A percentile compares a stretch with the other conserved stretches of the same genome.
Conservation (phyloP, 2,797 vertebrate genomes). For the Coregonus suidteri region DNA sequence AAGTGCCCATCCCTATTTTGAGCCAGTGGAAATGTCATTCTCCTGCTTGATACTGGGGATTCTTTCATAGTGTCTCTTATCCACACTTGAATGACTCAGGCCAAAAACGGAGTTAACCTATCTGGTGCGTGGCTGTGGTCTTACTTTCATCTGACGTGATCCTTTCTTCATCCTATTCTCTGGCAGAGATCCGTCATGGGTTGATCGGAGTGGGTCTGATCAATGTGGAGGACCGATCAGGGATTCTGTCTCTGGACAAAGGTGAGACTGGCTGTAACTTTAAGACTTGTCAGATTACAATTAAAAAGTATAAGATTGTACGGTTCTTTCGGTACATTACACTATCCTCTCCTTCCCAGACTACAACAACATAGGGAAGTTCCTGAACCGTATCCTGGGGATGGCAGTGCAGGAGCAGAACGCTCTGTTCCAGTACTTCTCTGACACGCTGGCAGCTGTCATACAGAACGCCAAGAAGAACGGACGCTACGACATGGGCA, state of each 20-base stretch:
- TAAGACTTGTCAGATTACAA: no score
- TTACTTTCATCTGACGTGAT: background rate
- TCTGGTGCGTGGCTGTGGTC: background rate
- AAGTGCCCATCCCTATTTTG: background rate
- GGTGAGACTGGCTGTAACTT: conserved; percentile 70
- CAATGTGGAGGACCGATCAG: conserved; percentile 91
- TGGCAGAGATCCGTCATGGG: conserved; percentile 89
- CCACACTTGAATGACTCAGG: background rate
- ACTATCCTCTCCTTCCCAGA: conserved; percentile 72
- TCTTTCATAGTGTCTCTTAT: background rate
- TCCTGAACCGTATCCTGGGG: conserved; percentile 95
- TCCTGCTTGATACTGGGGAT: no score
- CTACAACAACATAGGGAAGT: conserved; percentile 99
- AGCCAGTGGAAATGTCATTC: background rate
- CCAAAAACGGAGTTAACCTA: background rate
- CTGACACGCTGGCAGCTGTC: conserved; percentile 91
- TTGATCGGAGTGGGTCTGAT: conserved; percentile 97
- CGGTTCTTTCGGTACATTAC: no score
- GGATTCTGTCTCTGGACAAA: conserved; percentile 91
- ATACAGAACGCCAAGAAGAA: conserved; percentile 98
- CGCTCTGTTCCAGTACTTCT: conserved; percentile 96
- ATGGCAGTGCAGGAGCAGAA: conserved; percentile 99
- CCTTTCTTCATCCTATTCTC: background rate
- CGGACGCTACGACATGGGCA: conserved; percentile 98
- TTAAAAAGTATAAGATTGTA: no score